Conservation (phyloP, 2,113 vertebrate genomes). For the Malurus elegans region DNA sequence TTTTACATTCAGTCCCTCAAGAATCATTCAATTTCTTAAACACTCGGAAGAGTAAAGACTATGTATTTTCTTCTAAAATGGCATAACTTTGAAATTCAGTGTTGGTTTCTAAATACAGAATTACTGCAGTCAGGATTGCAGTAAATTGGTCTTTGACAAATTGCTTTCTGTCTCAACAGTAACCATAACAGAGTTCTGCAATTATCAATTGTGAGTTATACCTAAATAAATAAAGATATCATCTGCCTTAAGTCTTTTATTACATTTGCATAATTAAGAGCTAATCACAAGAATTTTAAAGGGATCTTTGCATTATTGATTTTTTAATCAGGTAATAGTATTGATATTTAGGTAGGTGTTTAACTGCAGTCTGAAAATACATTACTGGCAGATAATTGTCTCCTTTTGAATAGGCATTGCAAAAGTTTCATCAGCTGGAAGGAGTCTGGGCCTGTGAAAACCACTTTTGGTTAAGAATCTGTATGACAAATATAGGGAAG, state of each 20-base stretch:
- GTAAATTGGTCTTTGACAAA: not conserved
- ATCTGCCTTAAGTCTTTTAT: conserved; percentile 4
- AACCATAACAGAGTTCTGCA: not conserved
- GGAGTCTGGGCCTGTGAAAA: not conserved
- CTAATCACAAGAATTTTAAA: not conserved
- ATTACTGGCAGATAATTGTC: not conserved
- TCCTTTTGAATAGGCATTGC: not conserved
- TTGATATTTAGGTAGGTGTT: not conserved
- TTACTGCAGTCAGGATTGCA: not conserved
- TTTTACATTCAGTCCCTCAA: not conserved
- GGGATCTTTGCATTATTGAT: not conserved
- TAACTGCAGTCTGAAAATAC: not conserved
- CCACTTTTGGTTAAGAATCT: not conserved
- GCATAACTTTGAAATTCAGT: not conserved
- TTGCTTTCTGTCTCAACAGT: not conserved
- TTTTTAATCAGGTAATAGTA: not conserved
- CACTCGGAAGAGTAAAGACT: not conserved
- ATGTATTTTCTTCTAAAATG: not conserved
- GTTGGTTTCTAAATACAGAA: not conserved
- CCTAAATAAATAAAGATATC: not conserved
- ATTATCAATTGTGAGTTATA: not conserved
- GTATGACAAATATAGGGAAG: not conserved
- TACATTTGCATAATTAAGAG: not conserved
- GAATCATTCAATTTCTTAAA: not conserved
- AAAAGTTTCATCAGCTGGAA: not conserved